Conservation (phyloP, 2,888 invertebrate genomes). For the Cremastinae sp. region DNA sequence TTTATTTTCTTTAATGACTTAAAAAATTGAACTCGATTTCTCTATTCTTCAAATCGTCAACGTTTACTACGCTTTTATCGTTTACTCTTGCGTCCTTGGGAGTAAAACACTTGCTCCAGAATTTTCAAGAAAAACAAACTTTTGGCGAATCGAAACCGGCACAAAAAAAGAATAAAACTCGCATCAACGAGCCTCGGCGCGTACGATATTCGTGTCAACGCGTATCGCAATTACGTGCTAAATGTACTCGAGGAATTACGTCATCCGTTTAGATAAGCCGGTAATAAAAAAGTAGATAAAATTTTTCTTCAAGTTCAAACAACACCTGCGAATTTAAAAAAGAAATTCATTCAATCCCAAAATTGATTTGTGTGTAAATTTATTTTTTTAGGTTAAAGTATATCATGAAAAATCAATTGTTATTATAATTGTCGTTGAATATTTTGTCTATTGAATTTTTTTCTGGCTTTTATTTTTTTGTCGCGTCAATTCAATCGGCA, state of each 20-base stretch:
- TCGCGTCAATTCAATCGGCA: slow-evolving; percentile 52
- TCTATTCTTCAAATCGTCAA: not conserved
- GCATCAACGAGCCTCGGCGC: not conserved
- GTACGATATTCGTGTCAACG: slow-evolving; percentile 13
- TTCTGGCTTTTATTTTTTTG: slow-evolving; percentile 9
- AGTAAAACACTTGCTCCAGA: not conserved
- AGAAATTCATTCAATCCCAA: too few relatives aligned
- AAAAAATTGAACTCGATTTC: not conserved
- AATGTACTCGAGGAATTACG: slow-evolving; percentile 1
- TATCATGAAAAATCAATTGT: too few relatives aligned
- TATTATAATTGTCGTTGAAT: slow-evolving; percentile 18
- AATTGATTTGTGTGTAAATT: too few relatives aligned
- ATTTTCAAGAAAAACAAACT: slow-evolving; percentile 33
- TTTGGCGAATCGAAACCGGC: slow-evolving; percentile 22
- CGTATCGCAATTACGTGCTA: slow-evolving; percentile 6
- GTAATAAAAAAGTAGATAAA: not conserved
- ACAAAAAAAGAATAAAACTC: not conserved
- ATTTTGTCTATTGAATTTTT: not conserved
- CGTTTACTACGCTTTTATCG: slow-evolving; percentile 14
- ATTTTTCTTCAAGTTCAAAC: too few relatives aligned
- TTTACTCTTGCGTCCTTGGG: slow-evolving; percentile 26
- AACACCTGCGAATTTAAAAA: too few relatives aligned
- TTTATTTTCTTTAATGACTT: too few relatives aligned
- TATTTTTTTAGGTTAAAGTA: too few relatives aligned
- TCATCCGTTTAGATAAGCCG: not conserved